A percentile compares a stretch with the other conserved stretches of the same genome.
These are phyloP conservation scores for Spatula clypeata DNA, from an alignment of 2,797 vertebrate species.

Conservation along the genomic window DNA sequence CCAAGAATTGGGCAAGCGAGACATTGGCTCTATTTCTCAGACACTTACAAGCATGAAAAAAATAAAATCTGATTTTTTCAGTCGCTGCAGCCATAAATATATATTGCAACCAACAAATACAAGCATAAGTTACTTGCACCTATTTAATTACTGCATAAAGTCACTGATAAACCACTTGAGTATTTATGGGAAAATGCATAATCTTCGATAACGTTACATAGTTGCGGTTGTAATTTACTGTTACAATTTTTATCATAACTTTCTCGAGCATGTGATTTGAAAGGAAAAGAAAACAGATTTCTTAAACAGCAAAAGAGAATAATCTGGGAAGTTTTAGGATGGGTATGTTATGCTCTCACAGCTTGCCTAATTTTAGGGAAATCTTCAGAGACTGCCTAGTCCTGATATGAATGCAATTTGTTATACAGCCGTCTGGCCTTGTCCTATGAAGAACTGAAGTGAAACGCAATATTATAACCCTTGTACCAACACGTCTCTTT, in stretches of 20 bases:
- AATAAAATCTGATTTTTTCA: not conserved
- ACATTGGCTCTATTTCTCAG: not conserved
- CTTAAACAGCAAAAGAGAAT: not conserved
- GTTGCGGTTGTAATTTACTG: not conserved
- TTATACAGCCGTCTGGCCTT: constrained; percentile 1
- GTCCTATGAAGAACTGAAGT: not conserved
- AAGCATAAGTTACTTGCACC: not conserved
- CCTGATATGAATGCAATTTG: constrained; percentile 10
- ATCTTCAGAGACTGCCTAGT: not conserved
- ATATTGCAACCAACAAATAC: not conserved
- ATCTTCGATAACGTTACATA: not conserved
- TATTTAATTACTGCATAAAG: not conserved
- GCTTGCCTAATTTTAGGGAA: not conserved
- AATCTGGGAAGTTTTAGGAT: not conserved
- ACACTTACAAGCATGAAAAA: not conserved
- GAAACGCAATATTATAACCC: not conserved
- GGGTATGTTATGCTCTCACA: not conserved
- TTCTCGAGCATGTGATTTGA: not conserved
- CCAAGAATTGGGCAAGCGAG: not conserved
- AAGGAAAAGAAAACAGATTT: not conserved
- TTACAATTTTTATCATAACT: not conserved
- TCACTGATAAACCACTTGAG: not conserved
- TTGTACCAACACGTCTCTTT: not conserved
- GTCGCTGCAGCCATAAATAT: not conserved
- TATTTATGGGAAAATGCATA: not conserved